Percentiles rank a stretch among this genome's conserved stretches.
Conservation (phyloP, 2,888 invertebrate genomes). For the Temnothorax unifasciatus region DNA sequence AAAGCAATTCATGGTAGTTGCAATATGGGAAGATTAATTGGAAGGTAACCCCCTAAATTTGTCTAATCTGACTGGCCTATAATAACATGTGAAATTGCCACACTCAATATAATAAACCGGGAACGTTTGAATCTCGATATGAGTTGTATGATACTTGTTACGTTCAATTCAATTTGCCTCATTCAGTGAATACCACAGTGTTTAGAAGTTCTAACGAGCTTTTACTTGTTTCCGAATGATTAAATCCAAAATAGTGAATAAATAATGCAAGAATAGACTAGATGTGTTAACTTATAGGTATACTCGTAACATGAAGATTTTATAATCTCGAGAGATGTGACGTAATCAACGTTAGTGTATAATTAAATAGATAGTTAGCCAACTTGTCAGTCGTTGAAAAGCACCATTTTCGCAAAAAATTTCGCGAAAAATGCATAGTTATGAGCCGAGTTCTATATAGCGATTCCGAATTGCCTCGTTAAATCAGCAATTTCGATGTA, state of each 20-base stretch:
- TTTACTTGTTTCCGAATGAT: conserved; percentile 18
- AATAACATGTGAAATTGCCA: conserved; percentile 34
- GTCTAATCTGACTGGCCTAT: background rate
- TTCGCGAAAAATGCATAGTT: background rate
- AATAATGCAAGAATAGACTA: background rate
- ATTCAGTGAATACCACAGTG: conserved; percentile 24
- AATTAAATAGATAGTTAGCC: background rate
- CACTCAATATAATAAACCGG: conserved; percentile 15
- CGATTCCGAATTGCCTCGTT: background rate
- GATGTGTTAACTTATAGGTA: background rate
- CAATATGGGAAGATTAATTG: too few relatives aligned
- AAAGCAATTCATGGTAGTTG: too few relatives aligned
- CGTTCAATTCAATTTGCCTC: conserved; percentile 30
- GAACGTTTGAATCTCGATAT: conserved; percentile 24
- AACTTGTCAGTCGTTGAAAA: background rate
- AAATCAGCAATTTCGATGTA: conserved; percentile 1
- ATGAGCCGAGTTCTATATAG: background rate
- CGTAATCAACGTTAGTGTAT: background rate
- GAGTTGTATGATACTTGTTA: conserved; percentile 29
- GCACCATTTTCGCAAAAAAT: background rate
- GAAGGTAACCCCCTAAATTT: too few relatives aligned
- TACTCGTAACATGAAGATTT: background rate
- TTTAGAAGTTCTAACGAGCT: conserved; percentile 28
- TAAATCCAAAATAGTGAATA: background rate
- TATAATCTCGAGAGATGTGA: background rate